A percentile compares a stretch with the other conserved stretches of the same genome.
phyloP scores from a whole-genome alignment of 1,140 invertebrate genomes.

The Drosophila lowei region DNA sequence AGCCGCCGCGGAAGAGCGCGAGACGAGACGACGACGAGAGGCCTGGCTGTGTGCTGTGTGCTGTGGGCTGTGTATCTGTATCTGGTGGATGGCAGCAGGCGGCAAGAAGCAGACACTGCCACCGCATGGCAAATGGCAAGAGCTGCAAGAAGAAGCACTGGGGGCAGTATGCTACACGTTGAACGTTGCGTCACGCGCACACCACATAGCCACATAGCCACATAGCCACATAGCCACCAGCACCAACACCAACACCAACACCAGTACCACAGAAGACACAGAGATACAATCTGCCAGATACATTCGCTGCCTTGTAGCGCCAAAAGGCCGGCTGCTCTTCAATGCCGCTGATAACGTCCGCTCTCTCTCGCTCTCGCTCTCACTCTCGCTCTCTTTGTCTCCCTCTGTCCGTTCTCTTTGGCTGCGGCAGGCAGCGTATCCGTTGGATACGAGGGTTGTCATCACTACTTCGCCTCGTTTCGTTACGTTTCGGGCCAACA shows the following conservation, averaged over 20 bases:
- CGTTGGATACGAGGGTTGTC: conserved; percentile 64
- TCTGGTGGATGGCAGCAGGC: conserved; percentile 58
- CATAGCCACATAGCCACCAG: neutral
- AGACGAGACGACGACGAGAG: too few relatives aligned
- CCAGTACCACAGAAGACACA: neutral
- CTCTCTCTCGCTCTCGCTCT: conserved; percentile 18
- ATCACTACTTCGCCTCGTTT: conserved; percentile 24
- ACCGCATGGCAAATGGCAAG: conserved; percentile 33
- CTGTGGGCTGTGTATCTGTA: conserved; percentile 52
- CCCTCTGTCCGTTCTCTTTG: neutral
- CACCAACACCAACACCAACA: neutral
- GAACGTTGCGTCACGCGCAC: conserved; percentile 70
- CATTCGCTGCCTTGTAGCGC: conserved; percentile 43
- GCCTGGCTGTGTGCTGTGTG: conserved; percentile 30
- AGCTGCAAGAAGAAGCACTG: conserved; percentile 36
- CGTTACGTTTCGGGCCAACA: conserved; percentile 23
- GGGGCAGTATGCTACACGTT: conserved; percentile 39
- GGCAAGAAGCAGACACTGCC: conserved; percentile 56
- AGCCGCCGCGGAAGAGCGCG: neutral
- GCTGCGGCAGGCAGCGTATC: conserved; percentile 39
- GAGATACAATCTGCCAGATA: conserved; percentile 38
- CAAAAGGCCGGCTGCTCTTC: conserved; percentile 66
- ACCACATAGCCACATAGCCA: neutral
- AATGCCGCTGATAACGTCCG: conserved; percentile 20
- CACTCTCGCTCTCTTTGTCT: conserved; percentile 6